Percentiles rank a stretch among this genome's conserved stretches.
Conservation (phyloP, 37 sponge, comb jelly and placozoan species). For the Beroe forskalii region DNA sequence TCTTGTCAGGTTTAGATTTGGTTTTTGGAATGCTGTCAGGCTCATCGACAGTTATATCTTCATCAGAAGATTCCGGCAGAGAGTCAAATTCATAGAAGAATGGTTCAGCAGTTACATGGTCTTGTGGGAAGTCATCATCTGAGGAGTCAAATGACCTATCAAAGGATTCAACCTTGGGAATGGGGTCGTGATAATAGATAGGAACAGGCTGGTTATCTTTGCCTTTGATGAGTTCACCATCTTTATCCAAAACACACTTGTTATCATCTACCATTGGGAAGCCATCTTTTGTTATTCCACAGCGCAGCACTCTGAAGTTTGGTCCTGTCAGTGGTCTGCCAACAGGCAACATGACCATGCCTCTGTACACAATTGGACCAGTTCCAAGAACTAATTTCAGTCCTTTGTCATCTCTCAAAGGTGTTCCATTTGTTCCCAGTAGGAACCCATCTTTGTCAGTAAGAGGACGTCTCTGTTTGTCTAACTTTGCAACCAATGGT, state of each 20-base stretch:
- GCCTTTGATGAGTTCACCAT: neutral
- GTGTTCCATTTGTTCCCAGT: neutral
- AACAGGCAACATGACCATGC: constrained; percentile 20
- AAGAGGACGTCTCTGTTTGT: neutral
- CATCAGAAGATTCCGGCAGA: neutral
- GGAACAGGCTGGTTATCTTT: constrained; percentile 30
- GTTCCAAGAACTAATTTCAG: neutral
- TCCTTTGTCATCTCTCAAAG: constrained; percentile 6
- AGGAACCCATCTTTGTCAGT: neutral
- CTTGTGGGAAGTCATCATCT: neutral
- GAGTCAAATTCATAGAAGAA: constrained; percentile 9
- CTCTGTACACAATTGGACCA: neutral
- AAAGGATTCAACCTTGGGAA: neutral
- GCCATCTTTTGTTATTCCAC: constrained; percentile 1
- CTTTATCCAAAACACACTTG: constrained; percentile 1
- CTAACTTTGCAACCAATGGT: neutral
- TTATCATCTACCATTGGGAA: neutral
- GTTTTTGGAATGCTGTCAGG: neutral
- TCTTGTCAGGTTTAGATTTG: neutral
- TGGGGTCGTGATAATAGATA: neutral
- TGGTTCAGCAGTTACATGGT: neutral
- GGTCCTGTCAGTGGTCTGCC: constrained; percentile 33
- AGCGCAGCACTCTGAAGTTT: neutral
- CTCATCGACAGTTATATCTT: neutral
- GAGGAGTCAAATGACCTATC: neutral